These are phyloP conservation scores for Spinibarbus caldwelli DNA, from an alignment of 2,797 vertebrate genomes.

Conservation along the genomic window DNA sequence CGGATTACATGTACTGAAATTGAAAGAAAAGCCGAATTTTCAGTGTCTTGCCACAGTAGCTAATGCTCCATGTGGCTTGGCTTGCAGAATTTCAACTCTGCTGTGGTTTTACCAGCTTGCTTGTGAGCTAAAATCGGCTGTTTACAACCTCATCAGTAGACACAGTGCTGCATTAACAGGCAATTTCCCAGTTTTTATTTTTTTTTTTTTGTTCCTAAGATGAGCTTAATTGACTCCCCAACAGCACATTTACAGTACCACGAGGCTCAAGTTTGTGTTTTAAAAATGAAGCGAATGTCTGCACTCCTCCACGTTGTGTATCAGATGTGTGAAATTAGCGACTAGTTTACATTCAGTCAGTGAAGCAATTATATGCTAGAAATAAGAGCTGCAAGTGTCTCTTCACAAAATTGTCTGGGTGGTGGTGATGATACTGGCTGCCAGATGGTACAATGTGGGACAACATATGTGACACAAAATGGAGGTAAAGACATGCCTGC, in stretches of 20 bases:
- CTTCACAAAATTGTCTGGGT: constrained; percentile 36
- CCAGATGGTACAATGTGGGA: constrained; percentile 75
- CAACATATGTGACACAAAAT: constrained; percentile 77
- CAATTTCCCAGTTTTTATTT: too few species aligned
- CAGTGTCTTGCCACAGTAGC: neutral
- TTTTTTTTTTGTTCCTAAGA: neutral
- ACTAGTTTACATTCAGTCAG: constrained; percentile 30
- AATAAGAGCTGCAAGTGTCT: constrained; percentile 39
- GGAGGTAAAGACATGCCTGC: constrained; percentile 59
- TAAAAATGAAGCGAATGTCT: neutral
- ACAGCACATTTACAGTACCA: constrained; percentile 3
- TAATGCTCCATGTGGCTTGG: constrained; percentile 38
- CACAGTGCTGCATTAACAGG: neutral
- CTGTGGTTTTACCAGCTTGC: constrained; percentile 17
- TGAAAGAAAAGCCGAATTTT: constrained; percentile 44
- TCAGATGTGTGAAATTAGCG: constrained; percentile 15
- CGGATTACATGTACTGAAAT: constrained; percentile 68
- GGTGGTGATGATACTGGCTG: constrained; percentile 61
- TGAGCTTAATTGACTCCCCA: neutral
- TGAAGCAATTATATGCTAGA: constrained; percentile 44
- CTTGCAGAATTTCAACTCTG: constrained; percentile 19
- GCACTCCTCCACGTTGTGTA: constrained; percentile 10
- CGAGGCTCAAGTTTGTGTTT: neutral
- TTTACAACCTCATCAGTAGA: constrained; percentile 10
- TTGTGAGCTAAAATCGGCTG: constrained; percentile 1